These are phyloP conservation scores for Exocentrus adspersus DNA, from an alignment of 2,888 invertebrate species.

Conservation along the genomic window DNA sequence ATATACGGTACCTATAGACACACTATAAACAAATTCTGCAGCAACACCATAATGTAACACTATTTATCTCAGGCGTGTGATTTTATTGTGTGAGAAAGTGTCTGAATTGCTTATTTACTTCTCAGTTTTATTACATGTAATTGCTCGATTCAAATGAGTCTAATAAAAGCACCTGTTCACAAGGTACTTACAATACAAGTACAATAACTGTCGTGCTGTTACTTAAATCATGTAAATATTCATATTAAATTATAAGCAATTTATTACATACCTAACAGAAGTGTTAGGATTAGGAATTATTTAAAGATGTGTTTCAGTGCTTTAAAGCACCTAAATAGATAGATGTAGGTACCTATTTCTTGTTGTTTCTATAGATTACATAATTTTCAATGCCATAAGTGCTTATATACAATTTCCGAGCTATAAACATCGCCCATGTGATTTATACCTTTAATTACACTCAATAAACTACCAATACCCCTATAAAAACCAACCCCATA, in stretches of 20 bases:
- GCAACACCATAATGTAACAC: not conserved
- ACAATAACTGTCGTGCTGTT: too few relatives aligned
- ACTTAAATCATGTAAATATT: too few relatives aligned
- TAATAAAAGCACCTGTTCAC: too few relatives aligned
- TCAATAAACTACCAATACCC: slow-evolving; percentile 13
- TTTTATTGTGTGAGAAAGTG: not conserved
- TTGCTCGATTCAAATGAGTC: too few relatives aligned
- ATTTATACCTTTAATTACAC: slow-evolving; percentile 9
- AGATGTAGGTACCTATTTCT: too few relatives aligned
- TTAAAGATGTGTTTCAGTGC: too few relatives aligned
- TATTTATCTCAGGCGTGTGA: not conserved
- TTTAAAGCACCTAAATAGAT: not conserved
- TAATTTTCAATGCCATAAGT: not conserved
- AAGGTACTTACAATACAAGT: too few relatives aligned
- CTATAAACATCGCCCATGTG: not conserved
- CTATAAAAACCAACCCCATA: slow-evolving; percentile 29
- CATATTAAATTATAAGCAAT: too few relatives aligned
- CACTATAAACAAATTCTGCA: too few relatives aligned
- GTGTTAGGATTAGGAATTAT: too few relatives aligned
- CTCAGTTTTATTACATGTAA: not conserved
- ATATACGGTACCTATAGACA: too few relatives aligned
- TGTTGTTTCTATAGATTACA: not conserved
- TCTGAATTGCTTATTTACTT: not conserved
- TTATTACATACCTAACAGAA: too few relatives aligned
- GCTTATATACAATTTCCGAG: not conserved